phyloP scores from a whole-genome alignment of 64 coral and sea anemone species.

The Exaiptasia diaphana region DNA sequence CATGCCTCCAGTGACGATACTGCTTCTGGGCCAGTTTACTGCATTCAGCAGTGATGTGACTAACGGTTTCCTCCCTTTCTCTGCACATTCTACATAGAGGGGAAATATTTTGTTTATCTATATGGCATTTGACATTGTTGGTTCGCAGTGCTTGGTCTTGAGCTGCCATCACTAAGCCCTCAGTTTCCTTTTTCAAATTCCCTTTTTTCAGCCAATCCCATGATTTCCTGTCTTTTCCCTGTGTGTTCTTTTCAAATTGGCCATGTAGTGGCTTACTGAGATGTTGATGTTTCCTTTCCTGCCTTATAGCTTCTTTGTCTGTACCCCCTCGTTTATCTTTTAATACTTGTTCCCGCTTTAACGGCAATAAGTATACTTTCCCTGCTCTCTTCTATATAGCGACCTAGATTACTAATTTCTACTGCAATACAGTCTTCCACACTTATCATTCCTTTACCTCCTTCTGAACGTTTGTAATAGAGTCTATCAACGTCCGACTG shows the following conservation, averaged over 20 bases:
- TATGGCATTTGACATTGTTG: conserved; percentile 3
- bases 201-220: not conserved
- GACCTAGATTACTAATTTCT: not conserved
- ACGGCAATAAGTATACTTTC: not conserved
- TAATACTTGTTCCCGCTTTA: not conserved
- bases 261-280: not conserved
- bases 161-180: not conserved
- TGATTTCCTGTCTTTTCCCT: not conserved
- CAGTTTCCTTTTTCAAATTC: conserved; percentile 11
- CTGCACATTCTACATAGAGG: not conserved
- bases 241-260: not conserved
- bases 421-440: not conserved
- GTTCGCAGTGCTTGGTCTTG: conserved; percentile 21
- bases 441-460: conserved; percentile 3
- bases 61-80: conserved; percentile 6
- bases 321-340: not conserved
- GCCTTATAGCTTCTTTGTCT: not conserved
- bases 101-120: not conserved
- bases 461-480: not conserved
- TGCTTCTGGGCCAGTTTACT: conserved; percentile 4
- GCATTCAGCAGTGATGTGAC: not conserved
- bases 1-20: not conserved
- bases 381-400: not conserved
- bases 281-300: not conserved
- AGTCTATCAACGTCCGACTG: not conserved